These are phyloP conservation scores for Lutjanus argentimaculatus DNA, from an alignment of 2,797 vertebrate species.

Conservation along the genomic window DNA sequence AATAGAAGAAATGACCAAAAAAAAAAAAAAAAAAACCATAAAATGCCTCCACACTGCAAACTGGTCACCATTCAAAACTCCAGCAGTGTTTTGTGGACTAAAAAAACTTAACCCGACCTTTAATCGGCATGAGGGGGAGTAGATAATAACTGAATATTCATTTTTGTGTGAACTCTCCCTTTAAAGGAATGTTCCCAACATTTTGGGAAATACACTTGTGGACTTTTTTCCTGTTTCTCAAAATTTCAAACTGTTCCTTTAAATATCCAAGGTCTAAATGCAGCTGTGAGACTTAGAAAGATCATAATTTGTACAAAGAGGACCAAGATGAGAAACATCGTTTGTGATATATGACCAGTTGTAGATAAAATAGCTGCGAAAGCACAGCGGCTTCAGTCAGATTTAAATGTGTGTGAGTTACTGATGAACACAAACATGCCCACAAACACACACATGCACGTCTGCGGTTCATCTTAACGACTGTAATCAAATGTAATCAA, in stretches of 20 bases:
- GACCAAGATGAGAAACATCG: not conserved
- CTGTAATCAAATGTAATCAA: slow-evolving; percentile 58
- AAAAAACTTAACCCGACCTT: no score
- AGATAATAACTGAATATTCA: no score
- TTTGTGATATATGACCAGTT: not conserved
- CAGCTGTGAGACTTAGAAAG: not conserved
- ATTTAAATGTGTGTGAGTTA: slow-evolving; percentile 7
- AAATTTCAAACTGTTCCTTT: not conserved
- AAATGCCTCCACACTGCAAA: no score
- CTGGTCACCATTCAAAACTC: no score
- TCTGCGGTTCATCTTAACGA: slow-evolving; percentile 27
- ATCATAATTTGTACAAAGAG: not conserved
- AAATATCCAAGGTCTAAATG: not conserved
- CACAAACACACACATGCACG: slow-evolving; percentile 38
- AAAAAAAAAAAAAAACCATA: no score
- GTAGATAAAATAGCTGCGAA: not conserved
- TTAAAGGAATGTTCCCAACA: no score
- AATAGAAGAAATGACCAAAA: no score
- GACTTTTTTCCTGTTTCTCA: not conserved
- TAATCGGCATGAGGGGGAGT: no score
- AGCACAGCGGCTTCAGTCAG: not conserved
- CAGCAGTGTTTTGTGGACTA: no score
- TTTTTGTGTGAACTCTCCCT: no score
- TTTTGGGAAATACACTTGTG: no score
- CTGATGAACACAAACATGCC: slow-evolving; percentile 43